Conservation (phyloP, 2,888 invertebrate genomes). For the Drosophila kuntzei region DNA sequence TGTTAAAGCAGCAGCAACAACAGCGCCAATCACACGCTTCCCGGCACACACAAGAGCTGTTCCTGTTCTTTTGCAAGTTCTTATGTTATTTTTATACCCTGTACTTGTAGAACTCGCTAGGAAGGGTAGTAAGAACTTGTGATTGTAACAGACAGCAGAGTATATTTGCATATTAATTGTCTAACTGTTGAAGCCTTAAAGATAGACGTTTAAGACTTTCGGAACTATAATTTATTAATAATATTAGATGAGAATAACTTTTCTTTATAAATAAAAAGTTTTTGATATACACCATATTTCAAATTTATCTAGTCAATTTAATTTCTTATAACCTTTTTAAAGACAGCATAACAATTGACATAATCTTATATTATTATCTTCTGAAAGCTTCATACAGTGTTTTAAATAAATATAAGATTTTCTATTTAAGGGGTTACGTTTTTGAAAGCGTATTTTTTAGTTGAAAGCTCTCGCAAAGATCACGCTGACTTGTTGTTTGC, state of each 20-base stretch:
- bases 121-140: background rate
- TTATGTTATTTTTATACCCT: slow-evolving; percentile 38
- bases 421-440: too few relatives aligned
- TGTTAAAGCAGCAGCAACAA: slow-evolving; percentile 38
- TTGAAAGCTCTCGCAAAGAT: background rate
- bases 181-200: background rate
- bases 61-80: slow-evolving; percentile 73
- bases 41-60: slow-evolving; percentile 64
- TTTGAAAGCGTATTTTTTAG: slow-evolving; percentile 3
- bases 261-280: too few relatives aligned
- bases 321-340: background rate
- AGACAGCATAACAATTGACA: background rate
- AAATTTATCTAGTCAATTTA: too few relatives aligned
- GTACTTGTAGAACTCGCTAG: background rate
- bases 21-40: slow-evolving; percentile 75
- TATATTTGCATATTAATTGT: background rate
- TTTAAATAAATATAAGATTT: background rate
- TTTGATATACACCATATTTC: too few relatives aligned
- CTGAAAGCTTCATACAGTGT: background rate
- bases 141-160: background rate
- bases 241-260: too few relatives aligned
- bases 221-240: background rate
- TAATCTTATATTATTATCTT: background rate
- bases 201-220: background rate
- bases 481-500: slow-evolving; percentile 14